Evolutionary conservation across 2,113 vertebrate species (phyloP).

Genomic region (Pseudois nayaur): DNA sequence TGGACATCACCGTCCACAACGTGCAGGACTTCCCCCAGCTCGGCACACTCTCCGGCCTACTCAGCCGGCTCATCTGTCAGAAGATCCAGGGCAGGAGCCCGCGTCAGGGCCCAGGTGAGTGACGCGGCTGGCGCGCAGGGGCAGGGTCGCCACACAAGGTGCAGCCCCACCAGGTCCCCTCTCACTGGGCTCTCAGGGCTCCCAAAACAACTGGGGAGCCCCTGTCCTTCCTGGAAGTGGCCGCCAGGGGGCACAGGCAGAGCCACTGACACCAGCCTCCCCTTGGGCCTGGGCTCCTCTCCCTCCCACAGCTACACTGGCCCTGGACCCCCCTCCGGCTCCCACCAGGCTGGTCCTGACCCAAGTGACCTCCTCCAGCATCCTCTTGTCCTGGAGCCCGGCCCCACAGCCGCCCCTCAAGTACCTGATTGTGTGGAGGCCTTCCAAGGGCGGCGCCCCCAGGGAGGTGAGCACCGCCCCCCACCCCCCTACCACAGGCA

Average conservation of each 20-base stretch:
- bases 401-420: slow-evolving; percentile 79
- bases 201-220: background rate
- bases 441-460: slow-evolving; percentile 84
- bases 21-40: slow-evolving; percentile 94
- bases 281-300: background rate
- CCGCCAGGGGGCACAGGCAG: background rate
- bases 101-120: slow-evolving; percentile 66
- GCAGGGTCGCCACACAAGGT: rapidly evolving
- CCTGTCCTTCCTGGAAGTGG: background rate
- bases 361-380: slow-evolving; percentile 86
- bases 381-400: slow-evolving; percentile 88
- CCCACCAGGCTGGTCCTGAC: slow-evolving; percentile 87
- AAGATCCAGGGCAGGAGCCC: slow-evolving; percentile 86
- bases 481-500: rapidly evolving
- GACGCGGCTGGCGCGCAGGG: rapidly evolving
- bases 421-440: slow-evolving; percentile 89
- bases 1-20: slow-evolving; percentile 90
- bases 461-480: slow-evolving; percentile 84
- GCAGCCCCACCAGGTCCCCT: rapidly evolving
- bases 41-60: slow-evolving; percentile 84
- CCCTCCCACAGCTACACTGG: background rate
- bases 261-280: rapidly evolving
- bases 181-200: background rate
- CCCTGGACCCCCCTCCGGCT: slow-evolving; percentile 75
- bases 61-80: slow-evolving; percentile 89